phyloP scores from a whole-genome alignment of 2,888 invertebrate species.

The Eucriotettix oculatus region DNA sequence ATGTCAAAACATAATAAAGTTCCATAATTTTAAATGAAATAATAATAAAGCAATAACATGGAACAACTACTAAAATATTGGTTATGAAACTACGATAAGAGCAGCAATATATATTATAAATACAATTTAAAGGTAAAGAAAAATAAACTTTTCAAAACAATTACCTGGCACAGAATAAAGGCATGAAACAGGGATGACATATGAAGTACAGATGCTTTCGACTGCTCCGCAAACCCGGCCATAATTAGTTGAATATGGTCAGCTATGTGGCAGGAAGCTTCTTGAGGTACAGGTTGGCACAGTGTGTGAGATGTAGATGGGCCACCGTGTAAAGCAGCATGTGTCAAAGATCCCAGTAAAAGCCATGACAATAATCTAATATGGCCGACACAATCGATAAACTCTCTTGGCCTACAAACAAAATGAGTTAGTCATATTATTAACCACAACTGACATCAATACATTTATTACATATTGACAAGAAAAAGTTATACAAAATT shows the following conservation, averaged over 20 bases:
- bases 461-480: too few species aligned
- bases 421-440: background rate
- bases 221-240: conserved; percentile 91
- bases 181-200: conserved; percentile 96
- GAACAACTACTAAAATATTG: too few species aligned
- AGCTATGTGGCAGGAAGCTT: conserved; percentile 89
- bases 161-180: conserved; percentile 86
- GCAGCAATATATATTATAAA: too few species aligned
- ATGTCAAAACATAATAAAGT: too few species aligned
- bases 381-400: conserved; percentile 87
- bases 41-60: too few species aligned
- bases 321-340: conserved; percentile 49
- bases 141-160: too few species aligned
- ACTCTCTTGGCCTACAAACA: conserved; percentile 64
- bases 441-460: too few species aligned
- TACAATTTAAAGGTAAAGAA: too few species aligned
- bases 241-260: conserved; percentile 95
- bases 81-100: too few species aligned
- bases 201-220: conserved; percentile 78
- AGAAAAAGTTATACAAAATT: too few species aligned
- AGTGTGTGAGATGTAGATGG: conserved; percentile 17
- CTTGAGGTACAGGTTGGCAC: conserved; percentile 81
- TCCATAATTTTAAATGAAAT: too few species aligned
- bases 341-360: conserved; percentile 83
- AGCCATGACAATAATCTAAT: conserved; percentile 92